phyloP scores from a whole-genome alignment of 2,797 vertebrate genomes.

The Myioborus melanocephalus region DNA sequence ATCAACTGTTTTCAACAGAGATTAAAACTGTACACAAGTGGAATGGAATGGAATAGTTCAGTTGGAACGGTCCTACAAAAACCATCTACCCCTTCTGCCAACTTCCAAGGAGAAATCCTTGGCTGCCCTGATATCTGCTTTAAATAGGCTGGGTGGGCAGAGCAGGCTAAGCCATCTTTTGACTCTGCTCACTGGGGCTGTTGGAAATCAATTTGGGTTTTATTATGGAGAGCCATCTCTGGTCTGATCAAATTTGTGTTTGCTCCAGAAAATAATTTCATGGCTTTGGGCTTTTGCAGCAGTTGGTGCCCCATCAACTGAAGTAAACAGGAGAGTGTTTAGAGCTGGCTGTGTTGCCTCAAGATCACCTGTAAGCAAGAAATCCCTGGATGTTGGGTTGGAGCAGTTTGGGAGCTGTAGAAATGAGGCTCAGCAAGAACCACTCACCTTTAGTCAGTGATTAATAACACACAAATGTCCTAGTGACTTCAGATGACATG shows the following conservation, averaged over 20 bases:
- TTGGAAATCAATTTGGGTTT: neutral
- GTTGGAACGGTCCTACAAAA: neutral
- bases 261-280: neutral
- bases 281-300: neutral
- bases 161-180: neutral
- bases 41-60: neutral
- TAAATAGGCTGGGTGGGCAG: neutral
- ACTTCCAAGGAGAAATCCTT: neutral
- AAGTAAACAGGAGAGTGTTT: neutral
- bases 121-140: neutral
- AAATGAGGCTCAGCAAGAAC: neutral
- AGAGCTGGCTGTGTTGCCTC: neutral
- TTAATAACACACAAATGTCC: neutral
- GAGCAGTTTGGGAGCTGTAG: neutral
- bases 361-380: neutral
- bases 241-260: neutral
- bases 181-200: neutral
- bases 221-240: neutral
- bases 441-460: neutral
- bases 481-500: neutral
- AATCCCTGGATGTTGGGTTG: neutral
- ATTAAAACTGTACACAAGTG: neutral
- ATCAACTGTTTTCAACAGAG: neutral
- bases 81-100: neutral
- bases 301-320: neutral